Percentiles rank a stretch among this genome's conserved stretches.
Conservation (phyloP, 1,140 invertebrate species). For the Phthorimaea operculella region DNA sequence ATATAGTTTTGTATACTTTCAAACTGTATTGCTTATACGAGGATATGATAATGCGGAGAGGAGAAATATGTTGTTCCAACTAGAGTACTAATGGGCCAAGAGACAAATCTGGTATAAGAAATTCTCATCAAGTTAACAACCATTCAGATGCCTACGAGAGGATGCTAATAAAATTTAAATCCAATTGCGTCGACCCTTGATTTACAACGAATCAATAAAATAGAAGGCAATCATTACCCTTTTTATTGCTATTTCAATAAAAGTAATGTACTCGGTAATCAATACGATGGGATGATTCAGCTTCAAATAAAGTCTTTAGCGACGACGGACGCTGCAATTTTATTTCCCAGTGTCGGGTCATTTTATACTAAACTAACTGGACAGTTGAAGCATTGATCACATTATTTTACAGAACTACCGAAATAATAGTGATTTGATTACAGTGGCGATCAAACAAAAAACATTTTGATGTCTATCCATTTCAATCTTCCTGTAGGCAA, state of each 20-base stretch:
- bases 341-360: too few species aligned
- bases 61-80: too few species aligned
- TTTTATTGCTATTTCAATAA: constrained; percentile 61
- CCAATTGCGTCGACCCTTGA: constrained; percentile 57
- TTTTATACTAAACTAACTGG: too few species aligned
- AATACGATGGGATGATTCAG: constrained; percentile 16
- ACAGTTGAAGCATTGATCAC: too few species aligned
- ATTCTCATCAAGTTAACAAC: constrained; percentile 53
- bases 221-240: constrained; percentile 56
- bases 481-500: too few species aligned
- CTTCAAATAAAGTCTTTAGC: constrained; percentile 14
- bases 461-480: too few species aligned
- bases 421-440: too few species aligned
- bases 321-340: neutral
- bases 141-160: constrained; percentile 44
- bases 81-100: constrained; percentile 1
- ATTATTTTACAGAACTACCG: too few species aligned
- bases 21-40: too few species aligned
- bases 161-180: constrained; percentile 62
- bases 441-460: too few species aligned
- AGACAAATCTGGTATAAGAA: constrained; percentile 28
- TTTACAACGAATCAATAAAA: constrained; percentile 66
- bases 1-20: too few species aligned
- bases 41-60: too few species aligned
- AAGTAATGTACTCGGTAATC: constrained; percentile 52